Percentiles rank a stretch among this genome's conserved stretches.
These are phyloP conservation scores for Colostygia pectinataria DNA, from an alignment of 2,888 invertebrate species.

Conservation along the genomic window DNA sequence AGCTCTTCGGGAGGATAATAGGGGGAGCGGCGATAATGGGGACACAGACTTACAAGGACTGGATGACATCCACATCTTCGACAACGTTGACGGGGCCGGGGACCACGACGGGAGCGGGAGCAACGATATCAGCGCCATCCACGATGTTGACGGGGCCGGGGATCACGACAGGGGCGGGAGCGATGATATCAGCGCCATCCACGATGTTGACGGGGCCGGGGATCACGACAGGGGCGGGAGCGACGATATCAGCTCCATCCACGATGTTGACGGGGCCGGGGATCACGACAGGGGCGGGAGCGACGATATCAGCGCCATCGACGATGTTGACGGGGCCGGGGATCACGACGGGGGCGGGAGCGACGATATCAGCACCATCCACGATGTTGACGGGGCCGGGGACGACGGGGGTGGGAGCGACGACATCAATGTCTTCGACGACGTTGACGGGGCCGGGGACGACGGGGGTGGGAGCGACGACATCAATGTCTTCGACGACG, in stretches of 20 bases:
- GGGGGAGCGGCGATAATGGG: constrained; percentile 27
- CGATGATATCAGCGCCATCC: no score
- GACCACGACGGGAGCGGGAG: no score
- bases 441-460: constrained; percentile 20
- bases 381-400: constrained; percentile 20
- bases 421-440: constrained; percentile 21
- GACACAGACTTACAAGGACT: constrained; percentile 24
- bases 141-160: no score
- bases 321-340: constrained; percentile 19
- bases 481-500: no score
- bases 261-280: constrained; percentile 29
- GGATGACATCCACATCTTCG: no score
- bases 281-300: no score
- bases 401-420: no score
- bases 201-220: constrained; percentile 10
- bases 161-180: no score
- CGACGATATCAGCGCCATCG: constrained; percentile 18
- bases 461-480: constrained; percentile 19
- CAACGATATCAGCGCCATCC: no score
- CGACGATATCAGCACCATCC: constrained; percentile 30
- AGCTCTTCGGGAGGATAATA: constrained; percentile 23
- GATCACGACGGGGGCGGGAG: no score
- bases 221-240: constrained; percentile 29
- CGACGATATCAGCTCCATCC: no score
- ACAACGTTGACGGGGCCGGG: no score